phyloP scores from a whole-genome alignment of 2,797 vertebrate species.

The Pyrocephalus nanus region DNA sequence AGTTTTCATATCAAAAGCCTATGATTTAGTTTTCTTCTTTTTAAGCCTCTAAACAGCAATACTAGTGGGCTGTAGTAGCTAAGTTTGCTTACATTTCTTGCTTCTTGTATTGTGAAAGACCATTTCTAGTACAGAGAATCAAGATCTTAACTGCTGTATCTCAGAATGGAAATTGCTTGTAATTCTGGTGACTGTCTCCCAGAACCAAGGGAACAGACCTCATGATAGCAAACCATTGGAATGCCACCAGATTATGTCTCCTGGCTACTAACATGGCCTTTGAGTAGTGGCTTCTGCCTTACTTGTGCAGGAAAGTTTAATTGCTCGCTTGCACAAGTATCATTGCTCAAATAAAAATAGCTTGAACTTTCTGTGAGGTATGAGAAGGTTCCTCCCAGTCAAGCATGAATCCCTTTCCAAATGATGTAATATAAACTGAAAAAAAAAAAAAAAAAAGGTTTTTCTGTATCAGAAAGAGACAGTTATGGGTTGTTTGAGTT shows the following conservation, averaged over 20 bases:
- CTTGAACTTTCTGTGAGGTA: constrained; percentile 24
- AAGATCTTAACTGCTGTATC: background rate
- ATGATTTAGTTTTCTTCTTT: background rate
- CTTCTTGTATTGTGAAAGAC: background rate
- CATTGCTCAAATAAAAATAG: constrained; percentile 31
- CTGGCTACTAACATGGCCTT: background rate
- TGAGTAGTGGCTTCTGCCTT: background rate
- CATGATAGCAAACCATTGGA: background rate
- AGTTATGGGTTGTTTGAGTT: background rate
- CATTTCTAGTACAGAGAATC: background rate
- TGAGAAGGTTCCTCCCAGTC: constrained; percentile 37
- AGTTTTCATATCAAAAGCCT: background rate
- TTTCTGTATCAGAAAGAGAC: constrained; percentile 41
- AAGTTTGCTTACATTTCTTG: background rate
- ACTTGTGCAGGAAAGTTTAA: background rate
- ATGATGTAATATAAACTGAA: constrained; percentile 22
- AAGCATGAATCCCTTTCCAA: constrained; percentile 64
- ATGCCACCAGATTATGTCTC: background rate
- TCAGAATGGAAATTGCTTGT: background rate
- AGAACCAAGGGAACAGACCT: background rate
- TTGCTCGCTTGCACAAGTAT: background rate
- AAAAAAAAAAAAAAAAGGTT: background rate
- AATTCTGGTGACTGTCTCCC: background rate
- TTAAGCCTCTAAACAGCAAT: background rate
- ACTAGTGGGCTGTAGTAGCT: background rate